Base-by-base conservation (phyloP, 2,113 vertebrate genomes). In the Ranitomeya variabilis region DNA sequence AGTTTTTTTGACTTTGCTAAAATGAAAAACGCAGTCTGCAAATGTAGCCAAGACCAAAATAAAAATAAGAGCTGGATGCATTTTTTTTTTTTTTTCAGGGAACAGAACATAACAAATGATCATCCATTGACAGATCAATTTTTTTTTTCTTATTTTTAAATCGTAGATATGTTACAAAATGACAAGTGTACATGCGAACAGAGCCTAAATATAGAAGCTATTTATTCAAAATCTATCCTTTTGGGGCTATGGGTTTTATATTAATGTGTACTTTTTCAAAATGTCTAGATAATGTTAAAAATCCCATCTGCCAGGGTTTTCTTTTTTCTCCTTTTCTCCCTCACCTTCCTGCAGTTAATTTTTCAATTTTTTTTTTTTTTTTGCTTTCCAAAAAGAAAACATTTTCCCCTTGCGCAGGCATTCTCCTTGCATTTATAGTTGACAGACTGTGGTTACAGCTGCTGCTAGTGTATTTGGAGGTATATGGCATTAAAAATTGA, bases 381-480 rank as follows among this genome's bases (percentile, higher is more conserved):
- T 31, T 31, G 2, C 26, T 31, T 5, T 5, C 37, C 37, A 45
- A 45, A 45, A 83, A 57, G 54, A 90, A 91, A 90, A 79, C 31
- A 71, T 52, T 51, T 87, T 83, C 3, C 74, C 15, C 73, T 76
- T 57, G 67, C 21, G 19, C 45, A 37, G 83, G 52, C 52, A 74
- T 85, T 85, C 11, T 13, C 45, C 19, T 31, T 85, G 83, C 83
- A 37, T 76, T 73, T 85, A 73, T 69, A 71, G 64, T 15, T 85
- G 83, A 74, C 69, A 74, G 55, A 59, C 74, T 85, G 83, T 85
- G 83, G 83, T 85, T 85, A 85, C 83, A 85, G 83, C 83, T 76
- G 83, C 82, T 26, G 51, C 37, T 45, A 45, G 52, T 74, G 57
- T 74, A 85, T 73, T 85, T 73, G 51, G 64, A 85, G 45, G n/a